Evolutionary conservation across 2,797 vertebrate species (phyloP), one percentile per base, ranked within the genome.

Genomic region (Huso huso): DNA sequence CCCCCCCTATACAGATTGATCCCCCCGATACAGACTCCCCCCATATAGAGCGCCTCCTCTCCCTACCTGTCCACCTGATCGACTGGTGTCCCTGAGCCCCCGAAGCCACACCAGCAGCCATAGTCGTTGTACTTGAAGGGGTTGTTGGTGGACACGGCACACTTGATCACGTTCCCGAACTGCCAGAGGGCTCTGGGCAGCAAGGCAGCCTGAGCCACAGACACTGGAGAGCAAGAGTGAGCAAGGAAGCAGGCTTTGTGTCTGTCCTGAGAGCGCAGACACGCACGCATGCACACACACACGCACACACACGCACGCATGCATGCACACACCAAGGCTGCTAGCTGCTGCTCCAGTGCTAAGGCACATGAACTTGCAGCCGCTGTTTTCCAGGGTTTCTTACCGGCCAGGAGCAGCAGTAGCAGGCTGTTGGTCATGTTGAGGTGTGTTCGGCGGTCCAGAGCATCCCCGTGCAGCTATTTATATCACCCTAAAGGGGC

Each of bases 51-150:
- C 11, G n/a, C 7, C 55, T 37, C 23, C 48, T 61, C 4, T 15
- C 72, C 7, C 52, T 78, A 88, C 87, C 7, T 49, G 75, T 88
- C 88, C 62, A 81, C 1, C 0, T 75, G 82, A 7, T 89, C 87
- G 53, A 37, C 52, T 5, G 86, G 84, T 0, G 68, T 68, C 37
- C 82, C 86, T 0, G 0, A 10, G 0, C 86, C 87, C 0, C 87
- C 82, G 0, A 88, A 51, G 12, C 87, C 88, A 7, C 88, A 89
- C 77, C 79, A 85, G 74, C 88, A 89, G 69, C 88, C 87, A 0
- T 89, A 89, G 1, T 82, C 0, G 8, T 71, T 86, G 77, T 83
- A 89, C 0, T 0, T 6, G 0, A 88, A 48, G 6, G 86, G 67
- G 69, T 60, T 83, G 1, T 74, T 65, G 0, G 68, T 75, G 0